phyloP scores from a whole-genome alignment of 1,140 invertebrate genomes.

The Leptonema lineaticorne region DNA sequence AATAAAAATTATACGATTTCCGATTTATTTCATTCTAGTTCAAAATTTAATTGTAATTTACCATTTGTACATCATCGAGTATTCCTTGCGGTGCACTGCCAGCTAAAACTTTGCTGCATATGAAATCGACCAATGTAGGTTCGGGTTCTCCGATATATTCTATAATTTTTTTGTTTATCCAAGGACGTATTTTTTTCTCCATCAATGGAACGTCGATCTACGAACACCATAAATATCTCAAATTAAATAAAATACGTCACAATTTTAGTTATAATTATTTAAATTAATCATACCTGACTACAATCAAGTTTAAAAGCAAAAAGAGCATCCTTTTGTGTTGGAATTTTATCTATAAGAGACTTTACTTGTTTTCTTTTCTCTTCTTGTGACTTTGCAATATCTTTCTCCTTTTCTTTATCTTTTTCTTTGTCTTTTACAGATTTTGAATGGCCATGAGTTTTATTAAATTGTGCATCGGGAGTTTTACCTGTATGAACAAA shows the following conservation, averaged over 20 bases:
- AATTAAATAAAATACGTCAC: conserved; percentile 2
- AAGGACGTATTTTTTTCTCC: conserved; percentile 96
- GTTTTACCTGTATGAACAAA: conserved; percentile 4
- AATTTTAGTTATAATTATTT: not conserved
- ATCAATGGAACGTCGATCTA: conserved; percentile 73
- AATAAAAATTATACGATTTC: not conserved
- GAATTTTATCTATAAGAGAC: conserved; percentile 96
- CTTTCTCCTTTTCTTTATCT: conserved; percentile 60
- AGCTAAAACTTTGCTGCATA: conserved; percentile 95
- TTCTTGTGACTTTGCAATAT: conserved; percentile 76
- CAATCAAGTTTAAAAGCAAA: conserved; percentile 95
- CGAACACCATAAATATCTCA: no score
- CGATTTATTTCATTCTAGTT: no score
- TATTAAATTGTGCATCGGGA: conserved; percentile 8
- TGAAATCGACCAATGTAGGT: conserved; percentile 97
- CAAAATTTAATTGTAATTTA: conserved; percentile 48
- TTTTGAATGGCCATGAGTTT: conserved; percentile 9
- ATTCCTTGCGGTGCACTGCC: conserved; percentile 91
- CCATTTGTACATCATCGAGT: conserved; percentile 98
- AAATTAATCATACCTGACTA: conserved; percentile 70
- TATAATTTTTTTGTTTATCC: conserved; percentile 99
- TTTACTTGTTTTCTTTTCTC: conserved; percentile 97
- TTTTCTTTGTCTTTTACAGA: conserved; percentile 46
- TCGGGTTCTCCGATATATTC: conserved; percentile 99
- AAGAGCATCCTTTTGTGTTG: conserved; percentile 91